Evolutionary conservation across 2,888 invertebrate genomes (phyloP).

Genomic region (Platypus cylindrus): DNA sequence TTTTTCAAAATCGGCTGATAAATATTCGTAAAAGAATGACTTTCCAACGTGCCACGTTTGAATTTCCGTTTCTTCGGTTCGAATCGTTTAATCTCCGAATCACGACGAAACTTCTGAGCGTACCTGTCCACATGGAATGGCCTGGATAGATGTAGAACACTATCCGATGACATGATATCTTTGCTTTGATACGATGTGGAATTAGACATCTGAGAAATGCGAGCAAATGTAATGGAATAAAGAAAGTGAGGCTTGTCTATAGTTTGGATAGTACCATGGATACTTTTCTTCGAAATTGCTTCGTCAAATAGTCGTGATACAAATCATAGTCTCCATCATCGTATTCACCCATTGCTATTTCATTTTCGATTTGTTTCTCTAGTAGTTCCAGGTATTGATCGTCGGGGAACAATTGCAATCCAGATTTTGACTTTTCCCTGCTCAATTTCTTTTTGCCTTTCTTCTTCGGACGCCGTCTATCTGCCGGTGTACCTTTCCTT

Average conservation of each 20-base stretch:
- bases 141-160: constrained; percentile 15
- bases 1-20: constrained; percentile 28
- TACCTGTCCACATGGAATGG: constrained; percentile 14
- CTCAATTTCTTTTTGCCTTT: constrained; percentile 11
- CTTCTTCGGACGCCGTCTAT: constrained; percentile 6
- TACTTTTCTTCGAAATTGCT: constrained; percentile 26
- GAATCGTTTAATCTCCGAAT: constrained; percentile 28
- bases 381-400: constrained; percentile 11
- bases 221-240: background rate
- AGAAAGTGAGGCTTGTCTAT: background rate
- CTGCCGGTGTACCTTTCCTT: background rate
- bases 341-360: constrained; percentile 8
- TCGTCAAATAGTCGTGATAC: constrained; percentile 21
- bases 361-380: constrained; percentile 17
- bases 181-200: constrained; percentile 27
- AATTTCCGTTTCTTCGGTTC: constrained; percentile 23
- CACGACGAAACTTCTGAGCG: constrained; percentile 31
- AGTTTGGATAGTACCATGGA: constrained; percentile 20
- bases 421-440: constrained; percentile 9
- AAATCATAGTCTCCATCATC: constrained; percentile 13
- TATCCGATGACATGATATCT: constrained; percentile 19
- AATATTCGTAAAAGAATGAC: constrained; percentile 33
- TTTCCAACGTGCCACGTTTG: constrained; percentile 31
- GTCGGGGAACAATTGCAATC: constrained; percentile 9
- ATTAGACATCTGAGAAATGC: constrained; percentile 21